These are phyloP conservation scores for Myathropa florea DNA, from an alignment of 2,888 invertebrate species.

Conservation along the genomic window DNA sequence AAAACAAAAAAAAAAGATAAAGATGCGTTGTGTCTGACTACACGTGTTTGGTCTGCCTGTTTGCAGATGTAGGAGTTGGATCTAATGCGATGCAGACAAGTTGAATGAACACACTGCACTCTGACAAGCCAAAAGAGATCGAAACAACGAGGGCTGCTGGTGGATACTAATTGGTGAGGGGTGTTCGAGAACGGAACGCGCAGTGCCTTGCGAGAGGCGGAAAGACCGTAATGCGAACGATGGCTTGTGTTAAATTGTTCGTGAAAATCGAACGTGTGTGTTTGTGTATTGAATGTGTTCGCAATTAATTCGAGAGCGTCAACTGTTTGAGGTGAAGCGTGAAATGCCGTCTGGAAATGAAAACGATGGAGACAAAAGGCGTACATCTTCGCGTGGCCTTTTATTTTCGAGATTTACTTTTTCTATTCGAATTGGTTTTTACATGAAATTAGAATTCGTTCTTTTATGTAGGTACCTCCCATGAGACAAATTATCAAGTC, in stretches of 20 bases:
- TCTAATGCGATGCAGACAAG: not conserved
- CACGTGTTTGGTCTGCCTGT: not conserved
- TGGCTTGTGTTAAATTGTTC: not conserved
- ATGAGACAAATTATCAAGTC: too few species aligned
- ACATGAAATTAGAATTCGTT: too few species aligned
- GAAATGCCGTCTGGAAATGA: not conserved
- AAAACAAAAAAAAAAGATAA: not conserved
- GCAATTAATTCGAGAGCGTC: not conserved
- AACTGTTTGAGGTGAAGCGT: not conserved
- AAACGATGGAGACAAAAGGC: too few species aligned
- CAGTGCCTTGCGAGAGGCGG: too few species aligned
- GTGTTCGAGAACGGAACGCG: not conserved
- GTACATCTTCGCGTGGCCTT: not conserved
- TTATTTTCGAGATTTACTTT: not conserved
- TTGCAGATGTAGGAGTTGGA: not conserved
- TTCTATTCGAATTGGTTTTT: too few species aligned
- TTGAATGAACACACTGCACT: conserved; percentile 19
- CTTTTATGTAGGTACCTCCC: too few species aligned
- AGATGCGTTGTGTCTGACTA: not conserved
- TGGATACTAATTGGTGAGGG: conserved; percentile 19
- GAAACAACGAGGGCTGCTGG: not conserved
- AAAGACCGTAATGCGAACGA: not conserved
- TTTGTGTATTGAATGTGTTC: not conserved
- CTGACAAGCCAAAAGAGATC: not conserved
- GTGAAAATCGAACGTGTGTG: not conserved